A percentile compares a stretch with the other conserved stretches of the same genome.
phyloP scores from a whole-genome alignment of 2,888 invertebrate genomes.

The Papilio protenor region DNA sequence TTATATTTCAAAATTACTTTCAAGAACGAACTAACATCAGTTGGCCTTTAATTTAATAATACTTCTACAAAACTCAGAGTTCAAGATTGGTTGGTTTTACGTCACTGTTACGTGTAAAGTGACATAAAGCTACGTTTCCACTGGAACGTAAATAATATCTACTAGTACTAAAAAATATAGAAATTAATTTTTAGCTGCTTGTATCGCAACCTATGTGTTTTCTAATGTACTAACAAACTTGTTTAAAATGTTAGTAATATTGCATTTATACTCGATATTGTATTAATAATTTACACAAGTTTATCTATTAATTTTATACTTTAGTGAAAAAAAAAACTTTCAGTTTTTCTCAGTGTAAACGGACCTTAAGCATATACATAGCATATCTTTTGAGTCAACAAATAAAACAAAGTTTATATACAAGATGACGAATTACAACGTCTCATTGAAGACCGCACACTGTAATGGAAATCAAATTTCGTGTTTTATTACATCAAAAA shows the following conservation, averaged over 20 bases:
- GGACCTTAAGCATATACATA: background rate
- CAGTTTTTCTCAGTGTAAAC: background rate
- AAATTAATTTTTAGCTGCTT: background rate
- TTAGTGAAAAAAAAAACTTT: background rate
- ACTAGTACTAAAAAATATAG: background rate
- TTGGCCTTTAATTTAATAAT: background rate
- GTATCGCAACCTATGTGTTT: too few species aligned
- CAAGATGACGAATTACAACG: background rate
- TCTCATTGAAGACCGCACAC: slow-evolving; percentile 10
- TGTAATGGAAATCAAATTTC: slow-evolving; percentile 22
- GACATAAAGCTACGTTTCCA: background rate
- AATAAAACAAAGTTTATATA: slow-evolving; percentile 26
- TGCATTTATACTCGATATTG: too few species aligned
- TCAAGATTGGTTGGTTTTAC: slow-evolving; percentile 2
- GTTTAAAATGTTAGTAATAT: too few species aligned
- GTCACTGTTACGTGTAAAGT: background rate
- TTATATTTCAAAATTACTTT: background rate
- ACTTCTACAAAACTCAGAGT: background rate
- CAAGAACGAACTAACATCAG: background rate
- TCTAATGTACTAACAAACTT: too few species aligned
- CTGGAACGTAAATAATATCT: background rate
- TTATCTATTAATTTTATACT: too few species aligned
- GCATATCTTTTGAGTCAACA: slow-evolving; percentile 6
- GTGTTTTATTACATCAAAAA: slow-evolving; percentile 17
- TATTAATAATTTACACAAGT: too few species aligned